Evolutionary conservation across 1,140 invertebrate species (phyloP), one percentile per base, ranked within the genome.

Genomic region (Macrocentrus cingulum): DNA sequence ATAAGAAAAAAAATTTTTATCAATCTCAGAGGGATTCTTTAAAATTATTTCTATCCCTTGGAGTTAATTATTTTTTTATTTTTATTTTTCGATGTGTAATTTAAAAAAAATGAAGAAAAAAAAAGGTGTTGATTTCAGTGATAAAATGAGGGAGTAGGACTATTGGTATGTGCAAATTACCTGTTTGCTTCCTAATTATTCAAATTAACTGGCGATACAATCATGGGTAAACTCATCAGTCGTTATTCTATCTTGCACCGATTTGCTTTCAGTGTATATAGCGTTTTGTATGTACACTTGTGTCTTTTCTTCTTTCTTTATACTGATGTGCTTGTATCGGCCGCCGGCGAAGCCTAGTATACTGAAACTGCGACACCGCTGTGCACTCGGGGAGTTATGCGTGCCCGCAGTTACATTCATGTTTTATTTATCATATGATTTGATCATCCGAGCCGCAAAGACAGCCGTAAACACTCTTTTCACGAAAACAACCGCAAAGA

Each of bases 161-260:
- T n/a, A 22, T 51, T 39, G 45, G 45, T 58, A 41, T n/a, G n/a
- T n/a, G n/a, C 46, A 34, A 34, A 58, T 58, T 32, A 29, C n/a
- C 32, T 16, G 37, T 16, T 29, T n/a, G 37, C 15, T 36, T 37
- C 18, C 50, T 57, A 54, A 54, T 52, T 52, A 59, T 41, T 50
- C 37, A 39, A 54, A 59, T 59, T 53, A 59, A 57, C 56, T 48
- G 45, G 22, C 45, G 56, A 44, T 50, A 57, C 56, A 57, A 41
- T 15, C n/a, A 2, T 11, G 13, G 11, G 4, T 45, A 7, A 11
- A 7, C 16, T 1, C 16, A 34, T 20, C 16, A 7, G 2, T 45
- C 19, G 18, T 45, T 45, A 18, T 45, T 20, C 19, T 41, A 41
- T 15, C n/a, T n/a, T n/a, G n/a, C n/a, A n/a, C n/a, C n/a, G n/a